Evolutionary conservation across 2,888 invertebrate genomes (phyloP).

Genomic region (Clanis bilineata): DNA sequence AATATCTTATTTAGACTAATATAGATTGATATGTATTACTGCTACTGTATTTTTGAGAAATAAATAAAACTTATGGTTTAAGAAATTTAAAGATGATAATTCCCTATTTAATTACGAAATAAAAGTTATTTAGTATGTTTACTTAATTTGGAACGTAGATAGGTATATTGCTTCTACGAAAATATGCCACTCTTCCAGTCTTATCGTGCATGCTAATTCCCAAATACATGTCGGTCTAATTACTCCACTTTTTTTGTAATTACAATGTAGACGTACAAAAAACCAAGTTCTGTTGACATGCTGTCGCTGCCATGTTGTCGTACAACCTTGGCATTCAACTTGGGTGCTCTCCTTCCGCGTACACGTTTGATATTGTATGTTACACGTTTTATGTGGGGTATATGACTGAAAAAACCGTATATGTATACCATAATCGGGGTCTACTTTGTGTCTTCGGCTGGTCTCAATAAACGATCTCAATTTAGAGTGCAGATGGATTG

Average conservation of each 20-base stretch:
- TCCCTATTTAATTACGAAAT: no score
- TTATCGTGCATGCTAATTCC: neutral
- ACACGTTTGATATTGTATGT: conserved; percentile 8
- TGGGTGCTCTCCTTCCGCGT: conserved; percentile 8
- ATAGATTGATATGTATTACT: no score
- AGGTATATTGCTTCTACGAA: neutral
- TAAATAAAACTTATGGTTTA: no score
- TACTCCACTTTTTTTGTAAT: conserved; percentile 7
- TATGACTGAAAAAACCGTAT: no score
- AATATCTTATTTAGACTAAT: no score
- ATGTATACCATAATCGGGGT: no score
- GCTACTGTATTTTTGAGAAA: no score
- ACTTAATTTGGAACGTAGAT: neutral
- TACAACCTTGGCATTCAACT: conserved; percentile 11
- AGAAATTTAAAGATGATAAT: no score
- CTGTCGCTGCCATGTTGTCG: neutral
- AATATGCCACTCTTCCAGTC: neutral
- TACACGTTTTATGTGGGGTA: neutral
- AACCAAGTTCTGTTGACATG: neutral
- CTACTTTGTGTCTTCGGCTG: no score
- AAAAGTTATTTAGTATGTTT: no score
- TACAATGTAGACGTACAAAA: neutral
- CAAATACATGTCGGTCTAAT: neutral
- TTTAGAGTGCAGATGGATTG: no score
- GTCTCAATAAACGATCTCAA: no score